phyloP scores from a whole-genome alignment of 2,888 invertebrate genomes.

The Hirtodrosophila duncani region DNA sequence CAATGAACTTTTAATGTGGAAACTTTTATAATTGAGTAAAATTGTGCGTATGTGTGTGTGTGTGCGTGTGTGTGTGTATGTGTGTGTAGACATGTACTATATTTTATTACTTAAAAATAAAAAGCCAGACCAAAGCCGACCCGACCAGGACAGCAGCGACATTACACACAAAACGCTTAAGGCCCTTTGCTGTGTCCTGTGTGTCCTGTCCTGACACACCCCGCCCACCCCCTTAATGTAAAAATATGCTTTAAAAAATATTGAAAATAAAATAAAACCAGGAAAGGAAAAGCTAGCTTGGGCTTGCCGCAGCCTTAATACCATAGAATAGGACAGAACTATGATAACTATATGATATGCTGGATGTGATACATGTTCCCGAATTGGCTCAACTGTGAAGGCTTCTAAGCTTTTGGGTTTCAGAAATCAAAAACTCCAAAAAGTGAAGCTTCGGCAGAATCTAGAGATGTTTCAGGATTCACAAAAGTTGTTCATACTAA shows the following conservation, averaged over 20 bases:
- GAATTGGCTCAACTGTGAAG: too few species aligned
- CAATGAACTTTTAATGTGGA: slow-evolving; percentile 74
- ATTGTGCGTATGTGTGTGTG: slow-evolving; percentile 31
- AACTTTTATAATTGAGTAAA: slow-evolving; percentile 76
- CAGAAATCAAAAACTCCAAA: too few species aligned
- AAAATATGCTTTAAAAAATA: slow-evolving; percentile 42
- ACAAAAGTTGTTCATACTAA: too few species aligned
- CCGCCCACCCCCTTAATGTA: slow-evolving; percentile 43
- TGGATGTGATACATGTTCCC: too few species aligned
- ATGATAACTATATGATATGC: too few species aligned
- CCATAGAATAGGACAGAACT: too few species aligned
- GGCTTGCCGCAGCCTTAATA: too few species aligned
- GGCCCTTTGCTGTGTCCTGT: slow-evolving; percentile 9
- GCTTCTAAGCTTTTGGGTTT: too few species aligned
- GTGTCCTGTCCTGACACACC: neutral
- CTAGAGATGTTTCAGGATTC: too few species aligned
- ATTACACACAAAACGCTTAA: slow-evolving; percentile 41
- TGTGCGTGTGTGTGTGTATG: slow-evolving; percentile 1
- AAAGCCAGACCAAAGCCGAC: slow-evolving; percentile 37
- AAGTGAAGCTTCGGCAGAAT: too few species aligned
- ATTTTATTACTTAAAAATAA: slow-evolving; percentile 65
- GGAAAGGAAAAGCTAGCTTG: too few species aligned
- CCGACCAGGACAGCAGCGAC: slow-evolving; percentile 19
- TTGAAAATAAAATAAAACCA: neutral
- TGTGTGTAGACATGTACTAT: slow-evolving; percentile 49